Evolutionary conservation across 1,140 invertebrate genomes (phyloP).

Genomic region (Triops cancriformis): DNA sequence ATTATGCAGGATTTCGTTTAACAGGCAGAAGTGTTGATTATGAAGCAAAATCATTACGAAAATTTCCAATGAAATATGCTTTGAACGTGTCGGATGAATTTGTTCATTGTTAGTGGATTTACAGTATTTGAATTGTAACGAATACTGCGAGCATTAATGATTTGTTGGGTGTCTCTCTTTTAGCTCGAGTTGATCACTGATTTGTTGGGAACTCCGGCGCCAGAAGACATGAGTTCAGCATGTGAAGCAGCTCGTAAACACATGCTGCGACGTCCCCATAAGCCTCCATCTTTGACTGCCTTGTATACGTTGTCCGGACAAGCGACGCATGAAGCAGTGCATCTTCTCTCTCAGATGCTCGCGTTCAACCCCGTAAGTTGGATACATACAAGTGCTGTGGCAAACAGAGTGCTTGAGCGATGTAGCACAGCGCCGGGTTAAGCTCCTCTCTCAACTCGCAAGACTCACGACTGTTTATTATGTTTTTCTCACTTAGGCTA

Average conservation of each 20-base stretch:
- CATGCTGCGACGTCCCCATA: constrained; percentile 78
- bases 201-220: constrained; percentile 88
- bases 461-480: constrained; percentile 17
- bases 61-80: no score
- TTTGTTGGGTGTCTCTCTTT: constrained; percentile 21
- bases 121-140: constrained; percentile 16
- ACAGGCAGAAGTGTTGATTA: no score
- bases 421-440: not conserved
- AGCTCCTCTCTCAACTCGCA: not conserved
- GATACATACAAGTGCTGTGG: not conserved
- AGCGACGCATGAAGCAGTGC: constrained; percentile 93
- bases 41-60: no score
- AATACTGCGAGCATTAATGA: not conserved
- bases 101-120: not conserved
- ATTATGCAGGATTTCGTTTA: no score
- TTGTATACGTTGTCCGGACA: constrained; percentile 85
- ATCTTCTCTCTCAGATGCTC: constrained; percentile 95
- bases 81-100: no score
- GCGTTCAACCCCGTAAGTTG: constrained; percentile 89
- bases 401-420: not conserved
- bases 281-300: constrained; percentile 77
- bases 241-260: constrained; percentile 92
- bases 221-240: constrained; percentile 91
- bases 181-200: constrained; percentile 94
- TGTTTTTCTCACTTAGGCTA: constrained; percentile 54